Conservation (phyloP, 2,888 invertebrate genomes). For the Perithous albicinctus region DNA sequence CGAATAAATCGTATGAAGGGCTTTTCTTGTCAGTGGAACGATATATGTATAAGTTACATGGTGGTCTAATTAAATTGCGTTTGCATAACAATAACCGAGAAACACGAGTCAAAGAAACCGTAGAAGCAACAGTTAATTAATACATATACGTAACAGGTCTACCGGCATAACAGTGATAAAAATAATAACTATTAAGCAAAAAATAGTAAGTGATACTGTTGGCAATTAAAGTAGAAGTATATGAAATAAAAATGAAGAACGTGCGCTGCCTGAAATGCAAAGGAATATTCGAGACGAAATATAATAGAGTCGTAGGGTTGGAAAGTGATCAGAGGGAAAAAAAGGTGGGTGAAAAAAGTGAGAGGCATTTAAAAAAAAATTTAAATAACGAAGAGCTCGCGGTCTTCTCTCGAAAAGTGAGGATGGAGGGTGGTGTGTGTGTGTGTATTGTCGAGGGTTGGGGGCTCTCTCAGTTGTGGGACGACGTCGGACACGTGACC, state of each 20-base stretch:
- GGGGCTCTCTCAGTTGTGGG: constrained; percentile 54
- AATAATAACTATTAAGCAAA: not conserved
- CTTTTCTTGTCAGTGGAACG: not conserved
- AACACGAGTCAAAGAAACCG: constrained; percentile 2
- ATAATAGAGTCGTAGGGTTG: constrained; percentile 23
- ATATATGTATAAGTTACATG: not conserved
- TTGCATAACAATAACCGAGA: constrained; percentile 6
- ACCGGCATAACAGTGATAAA: not conserved
- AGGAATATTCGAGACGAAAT: constrained; percentile 43
- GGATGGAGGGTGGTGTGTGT: constrained; percentile 68
- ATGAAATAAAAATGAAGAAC: constrained; percentile 34
- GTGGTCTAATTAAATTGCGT: constrained; percentile 15
- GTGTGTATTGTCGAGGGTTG: constrained; percentile 37
- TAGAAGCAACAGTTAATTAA: not conserved
- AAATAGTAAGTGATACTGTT: not conserved
- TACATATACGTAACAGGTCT: not conserved
- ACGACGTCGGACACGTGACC: constrained; percentile 78
- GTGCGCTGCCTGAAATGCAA: constrained; percentile 45
- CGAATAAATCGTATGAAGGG: not conserved
- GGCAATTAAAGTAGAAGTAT: not conserved
- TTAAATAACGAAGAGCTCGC: constrained; percentile 60
- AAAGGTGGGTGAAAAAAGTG: constrained; percentile 52
- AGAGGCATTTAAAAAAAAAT: constrained; percentile 65
- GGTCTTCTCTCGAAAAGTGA: constrained; percentile 55
- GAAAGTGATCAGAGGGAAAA: constrained; percentile 28